Evolutionary conservation across 2,888 invertebrate genomes (phyloP), one percentile per base, ranked within the genome.

Genomic region (Metellina segmentata): DNA sequence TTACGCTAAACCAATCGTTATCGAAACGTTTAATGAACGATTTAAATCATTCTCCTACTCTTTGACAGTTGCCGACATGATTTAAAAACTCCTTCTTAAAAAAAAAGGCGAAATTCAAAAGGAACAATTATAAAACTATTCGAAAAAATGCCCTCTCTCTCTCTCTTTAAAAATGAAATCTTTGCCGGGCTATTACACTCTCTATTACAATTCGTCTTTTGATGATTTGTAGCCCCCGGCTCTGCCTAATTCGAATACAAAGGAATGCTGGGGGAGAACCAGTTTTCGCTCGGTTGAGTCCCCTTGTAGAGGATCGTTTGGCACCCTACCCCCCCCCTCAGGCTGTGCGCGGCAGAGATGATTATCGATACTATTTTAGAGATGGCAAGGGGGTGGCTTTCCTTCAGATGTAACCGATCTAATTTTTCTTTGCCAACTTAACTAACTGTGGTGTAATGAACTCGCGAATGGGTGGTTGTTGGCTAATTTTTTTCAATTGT

Each of bases 181-280:
- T 77, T 71, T 70, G 51, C 19, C 72, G 86, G 61, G 49, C 69
- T 78, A 78, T 86, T 86, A 77, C 74, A 16, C 71, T n/a, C 72
- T 83, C 71, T 19, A 9, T n/a, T 48, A 11, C 34, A 49, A 77
- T 52, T 81, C 77, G 69, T 77, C 89, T 89, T 89, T 89, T 89
- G 89, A 89, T 89, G 89, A 89, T 89, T 89, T 89, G 89, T 77
- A 82, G 81, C 77, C 61, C 61, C 70, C 7, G 86, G 81, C 48
- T 49, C 16, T 52, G 53, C 87, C 79, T 88, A 88, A 88, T 88
- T 88, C 88, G 81, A 79, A 71, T 70, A 88, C 86, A 88, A 88
- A 81, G 70, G 85, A 51, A 61, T n/a, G n/a, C 13, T 16, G 75
- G 52, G 70, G 74, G 34, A 53, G 74, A 69, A 69, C 49, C 19